Percentiles rank a stretch among this genome's conserved stretches.
Conservation (phyloP, 2,888 invertebrate species). For the Operophtera brumata region DNA sequence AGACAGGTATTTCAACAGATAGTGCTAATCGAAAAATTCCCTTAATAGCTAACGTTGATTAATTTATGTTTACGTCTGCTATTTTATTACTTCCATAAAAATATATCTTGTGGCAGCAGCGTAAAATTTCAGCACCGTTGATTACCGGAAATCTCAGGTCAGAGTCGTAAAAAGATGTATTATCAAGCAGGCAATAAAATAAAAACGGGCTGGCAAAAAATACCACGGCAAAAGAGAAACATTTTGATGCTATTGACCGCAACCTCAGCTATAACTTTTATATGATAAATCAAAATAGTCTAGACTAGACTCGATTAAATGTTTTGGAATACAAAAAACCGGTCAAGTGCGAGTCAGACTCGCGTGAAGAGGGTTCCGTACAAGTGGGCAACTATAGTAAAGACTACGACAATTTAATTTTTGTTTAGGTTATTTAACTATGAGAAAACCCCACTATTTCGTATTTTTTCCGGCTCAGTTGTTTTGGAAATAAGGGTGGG, state of each 20-base stretch:
- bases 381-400: too few relatives aligned
- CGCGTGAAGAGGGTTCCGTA: too few relatives aligned
- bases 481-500: too few relatives aligned
- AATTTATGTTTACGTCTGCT: conserved; percentile 13
- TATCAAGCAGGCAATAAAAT: conserved; percentile 30
- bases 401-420: too few relatives aligned
- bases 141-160: conserved; percentile 41
- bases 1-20: too few relatives aligned
- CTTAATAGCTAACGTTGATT: neutral
- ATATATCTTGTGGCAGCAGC: conserved; percentile 29
- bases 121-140: conserved; percentile 33
- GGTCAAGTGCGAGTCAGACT: too few relatives aligned
- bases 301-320: neutral
- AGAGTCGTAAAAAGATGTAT: conserved; percentile 39
- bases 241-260: conserved; percentile 31
- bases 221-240: conserved; percentile 36
- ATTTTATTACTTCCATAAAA: conserved; percentile 27
- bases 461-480: too few relatives aligned
- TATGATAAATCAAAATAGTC: conserved; percentile 2
- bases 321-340: neutral
- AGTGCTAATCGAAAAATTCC: neutral
- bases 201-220: conserved; percentile 29
- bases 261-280: conserved; percentile 6
- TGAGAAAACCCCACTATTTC: too few relatives aligned
- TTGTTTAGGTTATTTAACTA: too few relatives aligned